These are phyloP conservation scores for Tridacna gigas DNA, from an alignment of 2,888 invertebrate genomes.

Conservation along the genomic window DNA sequence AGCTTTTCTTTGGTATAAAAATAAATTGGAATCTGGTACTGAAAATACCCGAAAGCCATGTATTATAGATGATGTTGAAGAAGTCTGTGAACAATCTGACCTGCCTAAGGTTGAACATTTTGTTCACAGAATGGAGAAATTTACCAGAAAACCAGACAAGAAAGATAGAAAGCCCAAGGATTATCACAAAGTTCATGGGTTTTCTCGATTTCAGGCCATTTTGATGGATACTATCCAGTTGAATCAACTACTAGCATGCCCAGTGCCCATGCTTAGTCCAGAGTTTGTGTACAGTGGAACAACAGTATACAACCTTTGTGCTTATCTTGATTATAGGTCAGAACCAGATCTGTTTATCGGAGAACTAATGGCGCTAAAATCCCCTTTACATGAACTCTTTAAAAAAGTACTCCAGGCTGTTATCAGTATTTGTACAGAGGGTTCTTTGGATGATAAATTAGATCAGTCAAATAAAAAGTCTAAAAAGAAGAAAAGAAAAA, in stretches of 20 bases:
- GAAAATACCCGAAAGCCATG: constrained; percentile 33
- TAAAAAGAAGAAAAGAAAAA: constrained; percentile 20
- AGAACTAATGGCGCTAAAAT: constrained; percentile 69
- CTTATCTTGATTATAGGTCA: constrained; percentile 68
- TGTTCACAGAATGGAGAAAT: constrained; percentile 56
- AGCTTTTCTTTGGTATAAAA: constrained; percentile 49
- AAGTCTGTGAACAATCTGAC: constrained; percentile 24
- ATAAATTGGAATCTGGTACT: constrained; percentile 34
- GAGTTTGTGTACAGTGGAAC: constrained; percentile 77
- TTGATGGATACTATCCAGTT: constrained; percentile 74
- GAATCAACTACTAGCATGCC: constrained; percentile 79
- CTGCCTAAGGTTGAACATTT: constrained; percentile 42
- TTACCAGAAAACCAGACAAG: constrained; percentile 62
- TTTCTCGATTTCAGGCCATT: constrained; percentile 83
- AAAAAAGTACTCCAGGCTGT: neutral
- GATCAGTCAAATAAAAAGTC: constrained; percentile 22
- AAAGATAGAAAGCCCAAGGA: constrained; percentile 61
- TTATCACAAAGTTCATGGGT: constrained; percentile 75
- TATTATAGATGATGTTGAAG: constrained; percentile 40
- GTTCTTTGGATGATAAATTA: neutral
- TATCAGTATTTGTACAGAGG: neutral
- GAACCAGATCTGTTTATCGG: constrained; percentile 70
- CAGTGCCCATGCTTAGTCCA: constrained; percentile 67
- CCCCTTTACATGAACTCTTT: constrained; percentile 58
- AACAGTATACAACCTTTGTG: constrained; percentile 78